Percentiles rank a stretch among this genome's conserved stretches.
phyloP scores from a whole-genome alignment of 2,113 vertebrate species.

The Corythaeola cristata region DNA sequence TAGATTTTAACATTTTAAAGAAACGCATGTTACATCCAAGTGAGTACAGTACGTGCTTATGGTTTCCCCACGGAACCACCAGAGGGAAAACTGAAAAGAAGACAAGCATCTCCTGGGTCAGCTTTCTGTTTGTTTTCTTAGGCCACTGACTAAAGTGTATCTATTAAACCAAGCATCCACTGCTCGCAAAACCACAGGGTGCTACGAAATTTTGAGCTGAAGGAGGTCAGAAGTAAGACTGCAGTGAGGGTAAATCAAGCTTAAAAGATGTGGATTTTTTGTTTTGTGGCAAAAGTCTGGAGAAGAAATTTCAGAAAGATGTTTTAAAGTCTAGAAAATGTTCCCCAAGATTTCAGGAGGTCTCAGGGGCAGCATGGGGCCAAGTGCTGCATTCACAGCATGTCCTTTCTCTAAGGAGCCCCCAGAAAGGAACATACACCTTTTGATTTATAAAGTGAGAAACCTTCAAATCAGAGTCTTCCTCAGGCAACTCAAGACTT shows the following conservation, averaged over 20 bases:
- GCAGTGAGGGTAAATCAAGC: neutral
- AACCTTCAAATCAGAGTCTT: neutral
- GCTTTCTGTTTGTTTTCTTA: neutral
- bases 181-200: neutral
- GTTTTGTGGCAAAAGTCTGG: neutral
- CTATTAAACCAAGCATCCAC: neutral
- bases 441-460: neutral
- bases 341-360: neutral
- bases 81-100: neutral
- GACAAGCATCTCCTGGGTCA: neutral
- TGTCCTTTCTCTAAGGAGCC: neutral
- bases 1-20: neutral
- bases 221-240: neutral
- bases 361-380: neutral
- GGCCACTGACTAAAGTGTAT: neutral
- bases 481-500: neutral
- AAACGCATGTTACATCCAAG: neutral
- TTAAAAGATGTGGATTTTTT: neutral
- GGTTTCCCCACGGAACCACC: neutral
- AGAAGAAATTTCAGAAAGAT: neutral
- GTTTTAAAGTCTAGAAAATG: neutral
- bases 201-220: neutral
- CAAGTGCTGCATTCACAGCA: neutral
- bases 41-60: rapidly evolving
- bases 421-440: neutral